Evolutionary conservation across 1,140 invertebrate species (phyloP).

Genomic region (Drosophila parvula): DNA sequence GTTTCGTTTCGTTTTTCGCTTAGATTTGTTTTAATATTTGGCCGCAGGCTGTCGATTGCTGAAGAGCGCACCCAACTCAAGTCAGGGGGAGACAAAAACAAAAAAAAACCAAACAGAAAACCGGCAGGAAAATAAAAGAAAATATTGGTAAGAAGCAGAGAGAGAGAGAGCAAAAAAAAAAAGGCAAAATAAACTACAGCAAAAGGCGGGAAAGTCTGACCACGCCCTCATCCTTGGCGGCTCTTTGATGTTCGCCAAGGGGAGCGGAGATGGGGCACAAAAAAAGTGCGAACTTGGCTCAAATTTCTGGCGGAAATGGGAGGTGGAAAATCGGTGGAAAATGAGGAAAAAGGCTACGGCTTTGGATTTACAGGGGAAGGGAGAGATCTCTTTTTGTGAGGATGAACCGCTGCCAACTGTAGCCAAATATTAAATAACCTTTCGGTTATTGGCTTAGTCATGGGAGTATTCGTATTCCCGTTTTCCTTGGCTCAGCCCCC

Average conservation of each 20-base stretch:
- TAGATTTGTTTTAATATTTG: constrained; percentile 79
- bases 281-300: constrained; percentile 70
- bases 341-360: constrained; percentile 1
- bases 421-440: constrained; percentile 82
- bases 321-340: constrained; percentile 36
- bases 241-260: constrained; percentile 63
- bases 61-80: constrained; percentile 49
- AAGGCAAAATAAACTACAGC: constrained; percentile 28
- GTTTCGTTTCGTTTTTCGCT: constrained; percentile 71
- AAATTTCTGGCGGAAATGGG: constrained; percentile 43
- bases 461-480: constrained; percentile 32
- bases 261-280: not conserved
- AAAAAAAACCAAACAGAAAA: no score
- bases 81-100: constrained; percentile 9
- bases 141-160: constrained; percentile 3
- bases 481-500: not conserved
- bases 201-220: constrained; percentile 19
- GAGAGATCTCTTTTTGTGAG: not conserved
- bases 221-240: constrained; percentile 39
- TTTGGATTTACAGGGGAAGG: not conserved
- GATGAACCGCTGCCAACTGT: constrained; percentile 49
- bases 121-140: constrained; percentile 13
- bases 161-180: no score
- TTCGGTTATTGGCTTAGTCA: constrained; percentile 79
- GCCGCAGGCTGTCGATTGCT: constrained; percentile 61